Evolutionary conservation across 1,140 invertebrate genomes (phyloP).

Genomic region (Tetragonula clypearis): DNA sequence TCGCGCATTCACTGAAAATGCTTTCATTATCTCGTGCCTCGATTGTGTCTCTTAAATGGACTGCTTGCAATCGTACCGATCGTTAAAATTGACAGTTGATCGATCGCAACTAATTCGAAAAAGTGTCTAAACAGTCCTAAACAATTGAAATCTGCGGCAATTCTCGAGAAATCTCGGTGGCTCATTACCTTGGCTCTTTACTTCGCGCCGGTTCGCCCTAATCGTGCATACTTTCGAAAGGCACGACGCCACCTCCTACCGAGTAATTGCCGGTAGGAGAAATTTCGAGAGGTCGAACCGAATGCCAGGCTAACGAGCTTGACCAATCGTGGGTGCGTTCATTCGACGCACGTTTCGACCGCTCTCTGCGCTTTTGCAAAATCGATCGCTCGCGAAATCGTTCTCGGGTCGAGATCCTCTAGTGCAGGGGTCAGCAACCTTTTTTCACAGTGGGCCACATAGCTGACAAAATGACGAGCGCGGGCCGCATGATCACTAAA

Average conservation of each 20-base stretch:
- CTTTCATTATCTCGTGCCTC: background rate
- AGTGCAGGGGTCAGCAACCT: background rate
- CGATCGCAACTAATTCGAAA: conserved; percentile 2
- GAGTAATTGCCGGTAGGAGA: conserved; percentile 40
- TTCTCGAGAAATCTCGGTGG: background rate
- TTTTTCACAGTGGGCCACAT: no score
- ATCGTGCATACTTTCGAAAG: conserved; percentile 58
- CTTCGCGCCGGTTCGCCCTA: conserved; percentile 29
- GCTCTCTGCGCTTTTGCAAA: conserved; percentile 38
- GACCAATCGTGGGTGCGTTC: conserved; percentile 53
- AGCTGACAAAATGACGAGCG: no score
- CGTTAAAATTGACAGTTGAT: no score
- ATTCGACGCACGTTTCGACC: conserved; percentile 43
- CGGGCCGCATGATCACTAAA: no score
- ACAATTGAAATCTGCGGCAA: background rate
- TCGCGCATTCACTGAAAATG: background rate
- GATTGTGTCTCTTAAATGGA: no score
- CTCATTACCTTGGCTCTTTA: background rate
- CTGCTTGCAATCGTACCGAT: no score
- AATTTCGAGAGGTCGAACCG: conserved; percentile 35
- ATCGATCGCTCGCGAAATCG: conserved; percentile 5
- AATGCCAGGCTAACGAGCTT: conserved; percentile 62
- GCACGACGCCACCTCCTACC: conserved; percentile 46
- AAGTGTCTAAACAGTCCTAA: background rate
- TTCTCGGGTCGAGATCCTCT: background rate